Evolutionary conservation across 1,140 invertebrate genomes (phyloP), one percentile per base, ranked within the genome.

Genomic region (Cephus cinctus): DNA sequence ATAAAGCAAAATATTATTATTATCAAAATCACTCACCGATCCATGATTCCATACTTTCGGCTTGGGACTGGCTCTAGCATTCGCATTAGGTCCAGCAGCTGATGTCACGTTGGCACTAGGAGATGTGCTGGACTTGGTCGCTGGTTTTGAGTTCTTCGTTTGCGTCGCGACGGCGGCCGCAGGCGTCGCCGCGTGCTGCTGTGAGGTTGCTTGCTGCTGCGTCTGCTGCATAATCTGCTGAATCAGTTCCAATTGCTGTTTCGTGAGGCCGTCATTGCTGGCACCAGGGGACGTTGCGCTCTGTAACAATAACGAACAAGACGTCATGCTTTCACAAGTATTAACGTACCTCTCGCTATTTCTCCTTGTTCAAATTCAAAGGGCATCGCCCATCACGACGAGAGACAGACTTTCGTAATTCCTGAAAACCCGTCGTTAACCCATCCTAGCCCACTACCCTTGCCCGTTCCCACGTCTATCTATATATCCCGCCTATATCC

Each of bases 221-320:
- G 85, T 87, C 64, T 86, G 86, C 58, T 86, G 85, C 84, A 88
- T 88, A 52, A 88, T 87, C 68, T 88, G 86, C 67, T 87, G 86
- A 57, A 88, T 88, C 56, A 85, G 80, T 73, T 88, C 87, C 57
- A 86, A 77, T 69, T 85, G 86, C 59, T 87, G 85, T 57, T 86
- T 84, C 8, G 85, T 86, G 36, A 87, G 69, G 21, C 83, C 84
- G 59, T 86, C 85, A 65, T 84, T 83, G 50, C 75, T 78, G 50
- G 75, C 78, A 50, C 71, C 76, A 15, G 75, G 65, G 55, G 70
- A 74, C 39, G 65, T 71, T 45, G 68, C 66, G 41, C 67, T 71
- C 78, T 79, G 56, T 6, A 57, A 68, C 15, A 57, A n/a, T n/a
- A n/a, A n/a, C n/a, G n/a, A n/a, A n/a, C n/a, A n/a, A n/a, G n/a